phyloP scores from a whole-genome alignment of 1,140 invertebrate genomes.

The Sarcophaga bullata region DNA sequence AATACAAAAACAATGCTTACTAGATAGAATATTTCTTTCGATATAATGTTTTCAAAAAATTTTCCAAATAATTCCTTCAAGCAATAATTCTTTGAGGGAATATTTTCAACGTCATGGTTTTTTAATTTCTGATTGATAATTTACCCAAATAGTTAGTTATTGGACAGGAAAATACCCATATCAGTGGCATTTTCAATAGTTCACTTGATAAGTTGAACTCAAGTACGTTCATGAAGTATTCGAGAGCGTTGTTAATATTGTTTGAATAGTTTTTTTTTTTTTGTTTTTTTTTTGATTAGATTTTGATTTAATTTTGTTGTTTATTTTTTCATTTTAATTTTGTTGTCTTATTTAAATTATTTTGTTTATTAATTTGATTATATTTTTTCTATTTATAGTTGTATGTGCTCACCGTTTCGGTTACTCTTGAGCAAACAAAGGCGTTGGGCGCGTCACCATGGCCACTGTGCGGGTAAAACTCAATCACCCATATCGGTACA shows the following conservation, averaged over 20 bases:
- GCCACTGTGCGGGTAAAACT: slow-evolving; percentile 71
- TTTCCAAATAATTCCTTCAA: too few relatives aligned
- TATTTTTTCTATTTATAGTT: slow-evolving; percentile 44
- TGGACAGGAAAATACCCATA: not conserved
- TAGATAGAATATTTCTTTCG: not conserved
- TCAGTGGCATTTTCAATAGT: not conserved
- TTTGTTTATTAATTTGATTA: not conserved
- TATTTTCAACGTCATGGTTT: too few relatives aligned
- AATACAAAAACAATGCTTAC: too few relatives aligned
- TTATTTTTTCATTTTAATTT: not conserved
- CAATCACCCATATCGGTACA: slow-evolving; percentile 75
- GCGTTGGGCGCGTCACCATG: slow-evolving; percentile 71
- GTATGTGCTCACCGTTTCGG: slow-evolving; percentile 66
- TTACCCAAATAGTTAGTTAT: too few relatives aligned
- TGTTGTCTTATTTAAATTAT: not conserved
- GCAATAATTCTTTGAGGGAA: too few relatives aligned
- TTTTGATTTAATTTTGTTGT: not conserved
- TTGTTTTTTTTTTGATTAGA: slow-evolving; percentile 27
- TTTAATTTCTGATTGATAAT: too few relatives aligned
- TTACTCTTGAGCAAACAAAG: slow-evolving; percentile 72
- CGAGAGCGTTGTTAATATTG: not conserved
- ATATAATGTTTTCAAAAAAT: too few relatives aligned
- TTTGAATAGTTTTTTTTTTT: not conserved
- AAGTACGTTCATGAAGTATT: not conserved
- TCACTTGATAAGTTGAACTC: not conserved